A percentile compares a stretch with the other conserved stretches of the same genome.
These are phyloP conservation scores for Hydropsyche tenuis DNA, from an alignment of 1,140 invertebrate species.

Conservation along the genomic window DNA sequence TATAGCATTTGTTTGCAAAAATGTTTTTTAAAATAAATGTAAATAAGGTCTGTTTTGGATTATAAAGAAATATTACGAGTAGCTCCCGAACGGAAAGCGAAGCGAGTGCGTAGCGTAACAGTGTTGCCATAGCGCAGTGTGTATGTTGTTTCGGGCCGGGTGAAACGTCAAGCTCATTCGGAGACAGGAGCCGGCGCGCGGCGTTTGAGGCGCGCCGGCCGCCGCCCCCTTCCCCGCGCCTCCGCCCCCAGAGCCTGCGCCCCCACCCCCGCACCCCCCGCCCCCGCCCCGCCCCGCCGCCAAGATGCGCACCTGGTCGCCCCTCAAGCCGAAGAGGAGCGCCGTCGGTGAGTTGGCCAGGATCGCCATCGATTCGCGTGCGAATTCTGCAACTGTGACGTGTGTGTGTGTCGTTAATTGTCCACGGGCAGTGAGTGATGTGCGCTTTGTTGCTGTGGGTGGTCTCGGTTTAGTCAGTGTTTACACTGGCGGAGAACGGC, in stretches of 20 bases:
- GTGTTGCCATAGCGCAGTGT: conserved; percentile 19
- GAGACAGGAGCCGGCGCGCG: conserved; percentile 18
- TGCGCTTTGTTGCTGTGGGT: no score
- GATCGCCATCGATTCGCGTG: background rate
- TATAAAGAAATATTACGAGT: no score
- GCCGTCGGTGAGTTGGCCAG: conserved; percentile 43
- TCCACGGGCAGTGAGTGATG: no score
- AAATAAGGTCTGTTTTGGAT: no score
- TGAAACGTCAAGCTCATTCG: conserved; percentile 36
- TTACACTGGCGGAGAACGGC: no score
- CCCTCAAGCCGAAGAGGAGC: conserved; percentile 44
- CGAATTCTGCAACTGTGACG: no score
- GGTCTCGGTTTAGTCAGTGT: no score
- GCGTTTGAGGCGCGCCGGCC: conserved; percentile 11
- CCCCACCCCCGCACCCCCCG: background rate
- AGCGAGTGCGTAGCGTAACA: no score
- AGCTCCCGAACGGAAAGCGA: no score
- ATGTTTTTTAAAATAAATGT: no score
- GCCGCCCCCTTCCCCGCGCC: background rate
- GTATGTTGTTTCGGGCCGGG: conserved; percentile 25
- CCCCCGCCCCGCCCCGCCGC: background rate
- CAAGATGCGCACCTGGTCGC: conserved; percentile 44
- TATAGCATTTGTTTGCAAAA: no score
- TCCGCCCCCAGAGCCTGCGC: background rate
- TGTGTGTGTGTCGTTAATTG: no score